Conservation (phyloP, 30 jellyfish, hydroid and myxozoan genomes). For the Sanderia malayensis region DNA sequence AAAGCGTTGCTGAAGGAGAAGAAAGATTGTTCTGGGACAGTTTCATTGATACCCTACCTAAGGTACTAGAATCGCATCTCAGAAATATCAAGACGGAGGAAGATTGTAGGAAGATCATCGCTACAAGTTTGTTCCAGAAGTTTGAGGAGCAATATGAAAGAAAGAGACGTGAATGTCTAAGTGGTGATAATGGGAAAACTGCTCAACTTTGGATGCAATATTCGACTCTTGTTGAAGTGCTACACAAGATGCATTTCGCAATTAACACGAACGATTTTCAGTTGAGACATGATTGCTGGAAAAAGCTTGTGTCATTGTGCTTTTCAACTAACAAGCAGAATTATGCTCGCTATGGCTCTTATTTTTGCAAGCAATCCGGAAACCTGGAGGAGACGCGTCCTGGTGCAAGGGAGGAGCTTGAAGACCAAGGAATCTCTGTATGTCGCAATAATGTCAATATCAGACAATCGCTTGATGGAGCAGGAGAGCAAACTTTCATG, state of each 20-base stretch:
- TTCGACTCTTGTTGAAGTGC: slow-evolving; percentile 19
- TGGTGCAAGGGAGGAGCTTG: slow-evolving; percentile 41
- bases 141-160: not conserved
- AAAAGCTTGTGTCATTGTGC: slow-evolving; percentile 22
- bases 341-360: slow-evolving; percentile 14
- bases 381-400: slow-evolving; percentile 23
- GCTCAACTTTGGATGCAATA: slow-evolving; percentile 43
- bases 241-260: slow-evolving; percentile 16
- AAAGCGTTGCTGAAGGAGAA: slow-evolving; percentile 27
- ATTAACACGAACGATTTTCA: slow-evolving; percentile 17
- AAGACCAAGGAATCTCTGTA: slow-evolving; percentile 19
- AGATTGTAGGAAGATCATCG: not conserved
- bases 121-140: slow-evolving; percentile 11
- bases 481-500: slow-evolving; percentile 46
- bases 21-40: slow-evolving; percentile 31
- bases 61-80: slow-evolving; percentile 5
- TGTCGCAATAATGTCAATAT: slow-evolving; percentile 13
- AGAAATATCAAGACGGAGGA: not conserved
- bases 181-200: slow-evolving; percentile 29
- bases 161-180: not conserved
- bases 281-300: slow-evolving; percentile 30
- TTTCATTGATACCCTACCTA: slow-evolving; percentile 7
- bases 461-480: slow-evolving; percentile 44
- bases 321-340: slow-evolving; percentile 29
- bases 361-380: slow-evolving; percentile 14